Evolutionary conservation across 2,888 invertebrate genomes (phyloP).

Genomic region (Drosophila colorata): DNA sequence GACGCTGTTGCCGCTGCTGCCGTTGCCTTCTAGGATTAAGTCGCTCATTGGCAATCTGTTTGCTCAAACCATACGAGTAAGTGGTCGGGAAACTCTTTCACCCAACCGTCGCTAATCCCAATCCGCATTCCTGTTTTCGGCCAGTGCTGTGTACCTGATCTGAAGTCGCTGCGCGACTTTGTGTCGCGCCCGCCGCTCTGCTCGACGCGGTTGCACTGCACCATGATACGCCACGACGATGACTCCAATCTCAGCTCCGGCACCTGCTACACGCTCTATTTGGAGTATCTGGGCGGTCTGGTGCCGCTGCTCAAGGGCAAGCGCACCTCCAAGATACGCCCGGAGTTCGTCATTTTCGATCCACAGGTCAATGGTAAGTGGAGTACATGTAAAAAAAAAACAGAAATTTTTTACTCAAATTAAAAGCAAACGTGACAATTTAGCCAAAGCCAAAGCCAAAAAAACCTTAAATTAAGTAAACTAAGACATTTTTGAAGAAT

Average conservation of each 20-base stretch:
- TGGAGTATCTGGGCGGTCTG: constrained; percentile 98
- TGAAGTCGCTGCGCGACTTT: constrained; percentile 94
- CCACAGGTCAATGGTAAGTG: constrained; percentile 91
- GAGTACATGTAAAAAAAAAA: no score
- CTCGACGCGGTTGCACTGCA: constrained; percentile 96
- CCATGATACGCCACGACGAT: constrained; percentile 97
- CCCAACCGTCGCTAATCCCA: not conserved
- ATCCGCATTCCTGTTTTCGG: not conserved
- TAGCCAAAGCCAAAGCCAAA: no score
- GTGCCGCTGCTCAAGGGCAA: constrained; percentile 98
- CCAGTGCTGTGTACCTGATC: constrained; percentile 97
- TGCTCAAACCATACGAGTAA: constrained; percentile 96
- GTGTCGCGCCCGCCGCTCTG: constrained; percentile 95
- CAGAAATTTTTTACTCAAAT: no score
- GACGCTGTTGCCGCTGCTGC: constrained; percentile 91
- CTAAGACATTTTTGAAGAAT: no score
- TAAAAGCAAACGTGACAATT: no score
- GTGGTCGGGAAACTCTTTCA: constrained; percentile 47
- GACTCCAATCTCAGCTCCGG: constrained; percentile 90
- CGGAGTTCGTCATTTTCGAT: constrained; percentile 99
- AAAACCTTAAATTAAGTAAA: no score
- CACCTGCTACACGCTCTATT: constrained; percentile 94
- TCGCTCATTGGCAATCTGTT: constrained; percentile 94
- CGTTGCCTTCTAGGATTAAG: constrained; percentile 94
- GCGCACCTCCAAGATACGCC: constrained; percentile 97